A percentile compares a stretch with the other conserved stretches of the same genome.
phyloP scores from a whole-genome alignment of 2,888 invertebrate species.

The Ophonus ardosiacus region DNA sequence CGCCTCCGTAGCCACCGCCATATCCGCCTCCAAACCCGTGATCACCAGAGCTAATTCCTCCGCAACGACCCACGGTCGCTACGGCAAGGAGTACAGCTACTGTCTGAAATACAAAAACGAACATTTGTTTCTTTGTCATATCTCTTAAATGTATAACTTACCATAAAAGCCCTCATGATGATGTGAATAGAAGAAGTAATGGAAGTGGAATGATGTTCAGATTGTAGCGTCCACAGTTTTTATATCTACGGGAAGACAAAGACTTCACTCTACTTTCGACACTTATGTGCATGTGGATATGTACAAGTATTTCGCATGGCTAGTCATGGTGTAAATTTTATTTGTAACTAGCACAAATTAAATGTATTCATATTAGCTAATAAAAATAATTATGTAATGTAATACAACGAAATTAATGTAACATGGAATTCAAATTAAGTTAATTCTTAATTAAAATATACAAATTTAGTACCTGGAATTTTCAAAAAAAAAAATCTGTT shows the following conservation, averaged over 20 bases:
- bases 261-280: constrained; percentile 16
- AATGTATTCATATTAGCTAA: constrained; percentile 18
- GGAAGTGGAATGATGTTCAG: constrained; percentile 23
- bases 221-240: background rate
- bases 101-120: background rate
- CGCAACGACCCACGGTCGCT: constrained; percentile 27
- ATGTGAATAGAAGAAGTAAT: constrained; percentile 25
- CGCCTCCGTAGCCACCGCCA: constrained; percentile 50
- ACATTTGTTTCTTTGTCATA: background rate
- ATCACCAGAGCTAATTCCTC: background rate
- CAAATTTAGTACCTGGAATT: no score
- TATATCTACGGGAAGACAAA: background rate
- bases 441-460: no score
- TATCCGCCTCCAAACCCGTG: constrained; percentile 45
- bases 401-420: no score
- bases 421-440: no score
- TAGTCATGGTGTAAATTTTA: constrained; percentile 48
- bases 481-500: no score
- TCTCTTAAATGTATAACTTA: background rate
- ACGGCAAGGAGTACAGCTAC: constrained; percentile 23
- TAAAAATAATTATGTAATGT: no score
- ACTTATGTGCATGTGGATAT: background rate
- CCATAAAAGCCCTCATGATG: constrained; percentile 51
- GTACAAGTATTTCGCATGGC: constrained; percentile 32
- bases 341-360: constrained; percentile 44